A percentile compares a stretch with the other conserved stretches of the same genome.
Evolutionary conservation across 2,797 vertebrate genomes (phyloP).

Genomic region (Rhinophrynus dorsalis): DNA sequence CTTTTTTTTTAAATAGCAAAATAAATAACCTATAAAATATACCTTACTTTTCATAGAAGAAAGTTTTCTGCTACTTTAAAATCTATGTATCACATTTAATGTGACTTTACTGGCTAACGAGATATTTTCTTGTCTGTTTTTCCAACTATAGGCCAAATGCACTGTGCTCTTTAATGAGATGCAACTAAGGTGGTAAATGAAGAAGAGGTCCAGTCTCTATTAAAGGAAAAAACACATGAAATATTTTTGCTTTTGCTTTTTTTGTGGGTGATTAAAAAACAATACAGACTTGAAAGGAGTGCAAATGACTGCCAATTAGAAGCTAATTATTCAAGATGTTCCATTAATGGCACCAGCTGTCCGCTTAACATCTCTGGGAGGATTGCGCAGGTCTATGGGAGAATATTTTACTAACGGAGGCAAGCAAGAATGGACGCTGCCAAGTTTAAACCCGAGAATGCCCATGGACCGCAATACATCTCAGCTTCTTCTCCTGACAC

Average conservation of each 20-base stretch:
- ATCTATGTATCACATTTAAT: no score
- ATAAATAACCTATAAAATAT: no score
- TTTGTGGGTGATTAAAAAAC: conserved; percentile 10
- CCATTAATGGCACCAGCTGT: conserved; percentile 27
- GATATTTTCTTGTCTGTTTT: not conserved
- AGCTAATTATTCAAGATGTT: conserved; percentile 28
- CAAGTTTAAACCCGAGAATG: conserved; percentile 5
- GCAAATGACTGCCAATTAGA: conserved; percentile 10
- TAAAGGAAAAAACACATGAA: no score
- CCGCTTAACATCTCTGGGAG: conserved; percentile 18
- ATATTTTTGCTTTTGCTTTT: not conserved
- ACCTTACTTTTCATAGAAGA: no score
- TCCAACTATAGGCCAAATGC: not conserved
- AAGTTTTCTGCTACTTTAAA: no score
- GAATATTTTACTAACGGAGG: not conserved
- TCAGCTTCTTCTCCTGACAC: not conserved
- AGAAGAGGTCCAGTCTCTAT: no score
- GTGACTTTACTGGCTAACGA: no score
- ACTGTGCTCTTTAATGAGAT: not conserved
- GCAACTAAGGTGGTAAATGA: no score
- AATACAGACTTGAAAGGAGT: not conserved
- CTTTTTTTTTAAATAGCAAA: no score
- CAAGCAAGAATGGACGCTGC: not conserved
- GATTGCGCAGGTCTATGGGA: not conserved
- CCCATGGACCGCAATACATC: not conserved